A percentile compares a stretch with the other conserved stretches of the same genome.
phyloP scores from a whole-genome alignment of 1,140 invertebrate genomes.

The Leguminivora glycinivorella region DNA sequence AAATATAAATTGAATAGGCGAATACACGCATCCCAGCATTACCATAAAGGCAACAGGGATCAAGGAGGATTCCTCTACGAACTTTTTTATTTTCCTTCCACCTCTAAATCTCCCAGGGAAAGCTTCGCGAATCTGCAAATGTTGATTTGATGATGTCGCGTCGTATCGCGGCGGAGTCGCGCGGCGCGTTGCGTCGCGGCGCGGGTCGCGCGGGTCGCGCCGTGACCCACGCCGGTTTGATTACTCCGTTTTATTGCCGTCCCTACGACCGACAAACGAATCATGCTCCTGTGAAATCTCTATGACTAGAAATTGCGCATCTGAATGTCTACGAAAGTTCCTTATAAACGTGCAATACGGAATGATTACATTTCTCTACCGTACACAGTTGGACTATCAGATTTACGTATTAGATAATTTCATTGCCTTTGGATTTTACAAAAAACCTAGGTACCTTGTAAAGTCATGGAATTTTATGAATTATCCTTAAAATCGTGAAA shows the following conservation, averaged over 20 bases:
- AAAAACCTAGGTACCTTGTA: too few species aligned
- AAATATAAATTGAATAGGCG: constrained; percentile 79
- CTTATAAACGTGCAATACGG: not conserved
- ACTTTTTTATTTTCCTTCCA: constrained; percentile 79
- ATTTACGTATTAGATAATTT: too few species aligned
- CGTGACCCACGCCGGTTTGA: constrained; percentile 8
- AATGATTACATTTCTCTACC: not conserved
- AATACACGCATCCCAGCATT: constrained; percentile 79
- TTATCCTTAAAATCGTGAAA: too few species aligned
- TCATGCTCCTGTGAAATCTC: constrained; percentile 15
- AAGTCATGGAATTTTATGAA: too few species aligned
- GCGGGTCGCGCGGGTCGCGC: constrained; percentile 11
- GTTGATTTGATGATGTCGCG: constrained; percentile 78
- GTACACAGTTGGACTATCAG: too few species aligned
- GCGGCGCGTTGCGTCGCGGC: constrained; percentile 36
- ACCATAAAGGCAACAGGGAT: constrained; percentile 79
- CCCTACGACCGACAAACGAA: constrained; percentile 22
- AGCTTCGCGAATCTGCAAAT: constrained; percentile 78
- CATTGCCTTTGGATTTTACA: too few species aligned
- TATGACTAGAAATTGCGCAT: constrained; percentile 23
- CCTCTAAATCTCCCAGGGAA: constrained; percentile 76
- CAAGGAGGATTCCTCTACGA: constrained; percentile 76
- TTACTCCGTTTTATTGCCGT: constrained; percentile 21
- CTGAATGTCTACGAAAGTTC: constrained; percentile 5
- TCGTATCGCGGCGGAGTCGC: constrained; percentile 31